These are phyloP conservation scores for Ammodytes marinus DNA, from an alignment of 2,113 vertebrate species.

Conservation along the genomic window DNA sequence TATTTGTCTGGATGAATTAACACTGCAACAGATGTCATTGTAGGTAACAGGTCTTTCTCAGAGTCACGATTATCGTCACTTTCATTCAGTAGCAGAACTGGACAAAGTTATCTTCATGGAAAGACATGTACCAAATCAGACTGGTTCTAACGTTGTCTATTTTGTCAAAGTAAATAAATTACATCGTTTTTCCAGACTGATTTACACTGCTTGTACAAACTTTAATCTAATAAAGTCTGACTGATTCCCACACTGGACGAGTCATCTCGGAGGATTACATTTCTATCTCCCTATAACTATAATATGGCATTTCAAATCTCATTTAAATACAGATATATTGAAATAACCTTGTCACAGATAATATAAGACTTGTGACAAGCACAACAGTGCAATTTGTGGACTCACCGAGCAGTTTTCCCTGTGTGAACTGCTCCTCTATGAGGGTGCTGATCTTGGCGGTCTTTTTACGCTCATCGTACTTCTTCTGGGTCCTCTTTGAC, in stretches of 20 bases:
- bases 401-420: constrained; percentile 98
- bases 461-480: constrained; percentile 95
- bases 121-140: constrained; percentile 71
- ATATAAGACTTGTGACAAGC: too few species aligned
- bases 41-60: constrained; percentile 84
- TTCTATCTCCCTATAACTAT: too few species aligned
- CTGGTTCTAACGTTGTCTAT: not conserved
- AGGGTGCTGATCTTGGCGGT: constrained; percentile 93
- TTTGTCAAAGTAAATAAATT: not conserved
- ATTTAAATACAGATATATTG: too few species aligned
- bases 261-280: not conserved
- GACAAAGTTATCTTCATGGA: constrained; percentile 91
- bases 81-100: constrained; percentile 96
- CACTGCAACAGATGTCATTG: not conserved
- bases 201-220: not conserved
- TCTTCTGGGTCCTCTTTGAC: constrained; percentile 99
- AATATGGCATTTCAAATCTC: too few species aligned
- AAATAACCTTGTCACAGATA: too few species aligned
- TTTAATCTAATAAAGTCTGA: not conserved
- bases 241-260: not conserved
- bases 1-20: not conserved
- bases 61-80: constrained; percentile 85
- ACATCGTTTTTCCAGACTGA: not conserved
- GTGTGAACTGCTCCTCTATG: constrained; percentile 97
- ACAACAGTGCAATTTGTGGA: not conserved